phyloP scores from a whole-genome alignment of 1,140 invertebrate species.

The Pseudobourletiella spinata region DNA sequence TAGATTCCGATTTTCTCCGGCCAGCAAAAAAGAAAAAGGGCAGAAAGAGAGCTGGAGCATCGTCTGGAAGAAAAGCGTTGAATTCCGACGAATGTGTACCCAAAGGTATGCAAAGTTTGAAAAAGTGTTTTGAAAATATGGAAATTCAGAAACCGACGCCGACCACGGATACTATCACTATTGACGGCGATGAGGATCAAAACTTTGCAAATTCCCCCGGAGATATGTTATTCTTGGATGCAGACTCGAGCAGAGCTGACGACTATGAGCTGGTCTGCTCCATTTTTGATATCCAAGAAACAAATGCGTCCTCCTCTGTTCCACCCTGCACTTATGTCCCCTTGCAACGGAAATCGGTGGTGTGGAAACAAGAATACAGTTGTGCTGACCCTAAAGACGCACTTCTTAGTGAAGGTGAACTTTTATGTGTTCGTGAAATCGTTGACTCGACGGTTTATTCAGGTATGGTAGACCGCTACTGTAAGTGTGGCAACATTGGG shows the following conservation, averaged over 20 bases:
- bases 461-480: not conserved
- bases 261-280: not conserved
- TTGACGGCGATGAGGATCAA: not conserved
- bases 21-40: not conserved
- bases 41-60: too few species aligned
- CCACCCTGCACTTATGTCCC: slow-evolving; percentile 8
- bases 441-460: not conserved
- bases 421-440: not conserved
- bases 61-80: slow-evolving; percentile 1
- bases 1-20: not conserved
- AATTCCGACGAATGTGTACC: too few species aligned
- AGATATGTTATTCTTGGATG: not conserved
- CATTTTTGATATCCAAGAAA: slow-evolving; percentile 5
- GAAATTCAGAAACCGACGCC: not conserved
- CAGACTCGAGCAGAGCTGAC: not conserved
- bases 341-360: not conserved
- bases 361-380: not conserved
- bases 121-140: not conserved
- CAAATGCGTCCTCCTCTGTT: not conserved
- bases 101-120: not conserved
- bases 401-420: not conserved
- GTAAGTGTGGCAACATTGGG: not conserved
- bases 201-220: not conserved
- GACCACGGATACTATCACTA: not conserved
- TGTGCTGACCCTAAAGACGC: not conserved